Conservation (phyloP, 2,797 vertebrate genomes). For the Alauda arvensis region DNA sequence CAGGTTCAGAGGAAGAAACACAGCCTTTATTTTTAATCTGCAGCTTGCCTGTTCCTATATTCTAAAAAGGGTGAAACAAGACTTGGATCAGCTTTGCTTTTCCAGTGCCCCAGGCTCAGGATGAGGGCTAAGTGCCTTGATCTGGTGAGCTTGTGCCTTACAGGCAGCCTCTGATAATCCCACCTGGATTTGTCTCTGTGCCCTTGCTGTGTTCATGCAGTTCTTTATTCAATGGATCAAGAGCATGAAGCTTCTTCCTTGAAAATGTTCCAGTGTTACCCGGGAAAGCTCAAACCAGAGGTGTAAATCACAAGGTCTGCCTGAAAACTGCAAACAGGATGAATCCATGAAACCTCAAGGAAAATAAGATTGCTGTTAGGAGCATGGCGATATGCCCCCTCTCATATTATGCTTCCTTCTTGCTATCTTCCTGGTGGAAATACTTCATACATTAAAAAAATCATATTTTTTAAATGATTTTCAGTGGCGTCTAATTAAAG, state of each 20-base stretch:
- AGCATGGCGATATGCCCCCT: neutral
- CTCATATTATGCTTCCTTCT: neutral
- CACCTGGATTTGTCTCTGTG: neutral
- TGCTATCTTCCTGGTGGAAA: neutral
- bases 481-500: neutral
- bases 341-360: neutral
- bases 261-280: neutral
- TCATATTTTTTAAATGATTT: neutral
- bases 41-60: neutral
- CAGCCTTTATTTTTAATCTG: neutral
- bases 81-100: neutral
- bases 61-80: neutral
- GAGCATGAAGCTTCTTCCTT: neutral
- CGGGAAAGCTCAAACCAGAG: neutral
- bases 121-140: neutral
- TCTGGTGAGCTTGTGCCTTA: neutral
- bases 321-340: neutral
- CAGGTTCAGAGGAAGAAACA: neutral
- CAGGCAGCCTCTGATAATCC: neutral
- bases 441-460: neutral
- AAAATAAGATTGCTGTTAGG: neutral
- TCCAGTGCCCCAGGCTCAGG: neutral
- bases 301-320: neutral
- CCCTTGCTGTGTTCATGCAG: neutral
- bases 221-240: neutral